Evolutionary conservation across 2,888 invertebrate genomes (phyloP).

Genomic region (Arctia plantaginis): DNA sequence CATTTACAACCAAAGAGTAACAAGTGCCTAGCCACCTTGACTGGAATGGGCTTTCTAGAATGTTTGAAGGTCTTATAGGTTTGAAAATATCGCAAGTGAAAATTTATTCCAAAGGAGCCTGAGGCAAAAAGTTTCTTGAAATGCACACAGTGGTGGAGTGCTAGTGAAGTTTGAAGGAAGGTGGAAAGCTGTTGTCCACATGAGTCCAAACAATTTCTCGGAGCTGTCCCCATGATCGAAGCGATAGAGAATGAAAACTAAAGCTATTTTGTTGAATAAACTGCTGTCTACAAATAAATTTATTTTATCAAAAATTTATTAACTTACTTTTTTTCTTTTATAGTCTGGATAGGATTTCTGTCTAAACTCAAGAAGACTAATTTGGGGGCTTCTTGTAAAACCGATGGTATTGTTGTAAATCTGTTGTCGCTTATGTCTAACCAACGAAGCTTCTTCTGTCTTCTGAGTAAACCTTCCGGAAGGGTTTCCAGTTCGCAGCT

Average conservation of each 20-base stretch:
- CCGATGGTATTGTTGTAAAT: conserved; percentile 84
- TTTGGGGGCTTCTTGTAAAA: conserved; percentile 82
- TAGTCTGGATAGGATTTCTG: conserved; percentile 86
- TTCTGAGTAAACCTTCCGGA: conserved; percentile 87
- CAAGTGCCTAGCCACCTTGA: not conserved
- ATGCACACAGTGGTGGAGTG: too few species aligned
- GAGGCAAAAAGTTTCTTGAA: not conserved
- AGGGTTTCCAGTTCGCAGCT: conserved; percentile 86
- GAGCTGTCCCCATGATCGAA: not conserved
- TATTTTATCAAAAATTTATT: not conserved
- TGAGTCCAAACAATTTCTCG: not conserved
- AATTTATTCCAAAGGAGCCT: not conserved
- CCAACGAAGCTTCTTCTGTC: conserved; percentile 86
- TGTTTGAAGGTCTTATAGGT: not conserved
- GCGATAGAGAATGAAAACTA: too few species aligned
- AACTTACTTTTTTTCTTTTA: conserved; percentile 75
- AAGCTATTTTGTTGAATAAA: too few species aligned
- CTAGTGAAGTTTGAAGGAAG: not conserved
- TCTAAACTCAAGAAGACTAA: conserved; percentile 87
- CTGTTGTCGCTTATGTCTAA: conserved; percentile 88
- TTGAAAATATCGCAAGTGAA: not conserved
- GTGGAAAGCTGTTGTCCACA: not conserved
- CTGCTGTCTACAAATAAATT: too few species aligned
- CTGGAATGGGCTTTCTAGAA: not conserved
- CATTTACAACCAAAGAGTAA: not conserved